Base-by-base conservation (phyloP, 2,113 vertebrate genomes). In the Podarcis muralis region DNA sequence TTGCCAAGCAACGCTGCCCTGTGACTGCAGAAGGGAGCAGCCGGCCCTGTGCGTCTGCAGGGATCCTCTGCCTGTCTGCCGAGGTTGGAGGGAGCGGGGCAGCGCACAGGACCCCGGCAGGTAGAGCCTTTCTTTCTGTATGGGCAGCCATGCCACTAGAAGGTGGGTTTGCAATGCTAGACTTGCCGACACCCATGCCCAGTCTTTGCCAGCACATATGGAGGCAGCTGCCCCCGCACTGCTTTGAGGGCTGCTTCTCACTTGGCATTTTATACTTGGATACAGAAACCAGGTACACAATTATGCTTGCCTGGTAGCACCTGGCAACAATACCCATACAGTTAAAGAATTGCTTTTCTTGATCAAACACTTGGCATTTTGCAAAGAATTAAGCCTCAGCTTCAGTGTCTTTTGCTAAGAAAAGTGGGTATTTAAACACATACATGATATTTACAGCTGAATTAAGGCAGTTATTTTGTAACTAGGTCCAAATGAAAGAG, bases 1-100 rank as follows among this genome's bases (percentile, higher is more conserved):
- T 86, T 86, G 78, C 88, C 57, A 75, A 4, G 88, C 59, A 89
- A 86, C 78, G 13, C 37, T 72, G 68, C 69, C 69, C 77, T 84
- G 43, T 37, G 75, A 72, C 12, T 72, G 35, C 35, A 86, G 84
- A 78, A 77, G 59, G 48, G 23, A 53, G 81, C 65, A 25, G 18
- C 9, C 53, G n/a, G 40, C n/a, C 13, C 23, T 25, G 23, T 79
- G 62, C 40, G 37, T 69, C 20, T 68, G 22, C 16, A 16, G 5
- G 66, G 30, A 59, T 65, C 68, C 75, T 84, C 65, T 23, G 1
- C n/a, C 9, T 30, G 23, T 15, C 32, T 57, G 30, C 22, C 2
- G 20, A 12, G 37, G 66, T 43, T 20, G 69, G 30, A 15, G 5
- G 20, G 72, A 37, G 2, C 4, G 57, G 65, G 18, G 3, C 78